Evolutionary conservation across 1,140 invertebrate species (phyloP), one percentile per base, ranked within the genome.

Genomic region (Xylocopa sonorina): DNA sequence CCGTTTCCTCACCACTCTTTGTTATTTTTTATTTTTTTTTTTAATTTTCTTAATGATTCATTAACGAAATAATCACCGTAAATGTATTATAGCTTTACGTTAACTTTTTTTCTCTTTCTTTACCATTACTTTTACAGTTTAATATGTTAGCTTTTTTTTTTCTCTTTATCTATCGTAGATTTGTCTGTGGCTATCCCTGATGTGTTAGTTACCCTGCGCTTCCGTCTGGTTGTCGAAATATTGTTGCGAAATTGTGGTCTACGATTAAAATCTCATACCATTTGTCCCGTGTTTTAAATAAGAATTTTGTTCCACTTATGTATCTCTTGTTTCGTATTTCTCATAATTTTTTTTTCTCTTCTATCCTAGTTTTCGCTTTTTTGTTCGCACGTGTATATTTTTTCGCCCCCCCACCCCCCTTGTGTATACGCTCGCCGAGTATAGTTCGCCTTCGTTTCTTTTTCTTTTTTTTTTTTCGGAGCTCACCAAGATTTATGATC

Each of bases 181-280:
- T 93, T 93, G 92, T 93, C 92, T 92, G 91, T 92, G 91, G 91
- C 91, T 92, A 93, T 93, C 92, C 92, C 92, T 93, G 92, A 92
- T 93, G 91, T 92, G 92, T 93, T 92, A 92, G 88, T 93, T 93
- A 93, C 92, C 92, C 92, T 93, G 92, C 92, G 92, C 92, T 93
- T 93, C 92, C 92, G 92, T 92, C 92, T 92, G 92, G 89, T 92
- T 93, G 88, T 93, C 90, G 91, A 93, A 93, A 92, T 92, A 93
- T 92, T 93, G 89, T 92, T 55, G 85, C 89, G 81, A 89, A 90
- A 90, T 87, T 91, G 87, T 92, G 87, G 88, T 91, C 89, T 90
- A 91, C 83, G 87, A 90, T 91, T 89, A 86, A 87, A 80, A 75
- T 62, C 81, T 85, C 73, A 68, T 84, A n/a, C n/a, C 83, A 64